phyloP scores from a whole-genome alignment of 2,888 invertebrate species.

The Mantis religiosa region DNA sequence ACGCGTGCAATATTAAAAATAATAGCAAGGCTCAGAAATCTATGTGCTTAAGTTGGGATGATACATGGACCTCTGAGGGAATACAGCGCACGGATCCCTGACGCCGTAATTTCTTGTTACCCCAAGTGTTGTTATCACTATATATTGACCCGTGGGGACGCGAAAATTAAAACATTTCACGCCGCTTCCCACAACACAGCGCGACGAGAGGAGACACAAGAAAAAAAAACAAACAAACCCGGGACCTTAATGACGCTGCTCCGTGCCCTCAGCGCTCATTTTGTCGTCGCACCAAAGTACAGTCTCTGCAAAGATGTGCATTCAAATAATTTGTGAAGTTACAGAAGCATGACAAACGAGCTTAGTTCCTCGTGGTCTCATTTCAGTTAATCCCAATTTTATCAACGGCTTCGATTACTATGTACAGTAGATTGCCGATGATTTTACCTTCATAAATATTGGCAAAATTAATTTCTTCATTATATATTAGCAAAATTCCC shows the following conservation, averaged over 20 bases:
- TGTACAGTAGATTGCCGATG: no score
- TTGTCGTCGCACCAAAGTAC: not conserved
- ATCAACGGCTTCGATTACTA: no score
- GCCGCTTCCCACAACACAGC: not conserved
- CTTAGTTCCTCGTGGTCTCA: no score
- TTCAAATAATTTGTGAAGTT: no score
- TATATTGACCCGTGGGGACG: not conserved
- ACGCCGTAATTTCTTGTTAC: not conserved
- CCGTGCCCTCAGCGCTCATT: not conserved
- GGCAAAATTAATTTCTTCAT: no score
- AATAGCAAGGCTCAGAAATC: not conserved
- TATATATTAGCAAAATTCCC: no score
- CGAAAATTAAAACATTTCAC: not conserved
- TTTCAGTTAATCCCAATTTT: no score
- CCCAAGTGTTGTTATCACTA: not conserved
- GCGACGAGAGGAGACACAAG: not conserved
- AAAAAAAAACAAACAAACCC: not conserved
- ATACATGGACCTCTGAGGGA: not conserved
- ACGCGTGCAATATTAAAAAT: not conserved
- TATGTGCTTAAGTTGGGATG: not conserved
- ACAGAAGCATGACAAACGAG: no score
- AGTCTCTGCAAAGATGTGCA: not conserved
- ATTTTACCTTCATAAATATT: no score
- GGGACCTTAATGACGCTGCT: not conserved
- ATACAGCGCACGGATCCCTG: not conserved